Evolutionary conservation across 2,888 invertebrate genomes (phyloP).

Genomic region (Cephalotes varians): DNA sequence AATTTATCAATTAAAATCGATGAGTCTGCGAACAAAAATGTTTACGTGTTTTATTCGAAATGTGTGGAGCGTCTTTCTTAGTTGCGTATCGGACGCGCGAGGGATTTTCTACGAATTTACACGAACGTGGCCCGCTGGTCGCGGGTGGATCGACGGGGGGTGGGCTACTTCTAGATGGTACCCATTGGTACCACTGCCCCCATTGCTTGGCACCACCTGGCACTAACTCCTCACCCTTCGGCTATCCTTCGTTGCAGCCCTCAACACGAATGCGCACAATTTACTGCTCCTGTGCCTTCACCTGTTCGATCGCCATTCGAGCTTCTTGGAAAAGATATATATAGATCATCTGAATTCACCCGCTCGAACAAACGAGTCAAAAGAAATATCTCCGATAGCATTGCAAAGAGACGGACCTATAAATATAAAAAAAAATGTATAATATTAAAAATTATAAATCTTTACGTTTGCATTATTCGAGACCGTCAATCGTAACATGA

Average conservation of each 20-base stretch:
- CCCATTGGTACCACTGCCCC: conserved; percentile 81
- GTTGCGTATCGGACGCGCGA: conserved; percentile 21
- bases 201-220: conserved; percentile 67
- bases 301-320: conserved; percentile 70
- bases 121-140: conserved; percentile 12
- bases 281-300: conserved; percentile 68
- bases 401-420: background rate
- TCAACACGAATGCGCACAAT: conserved; percentile 69
- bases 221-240: conserved; percentile 51
- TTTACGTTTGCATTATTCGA: background rate
- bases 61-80: background rate
- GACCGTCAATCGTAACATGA: background rate
- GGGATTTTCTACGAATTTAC: conserved; percentile 43
- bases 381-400: conserved; percentile 2
- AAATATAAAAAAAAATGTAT: conserved; percentile 2
- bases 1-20: background rate
- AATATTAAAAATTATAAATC: background rate
- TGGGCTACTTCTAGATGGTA: conserved; percentile 80
- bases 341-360: conserved; percentile 47
- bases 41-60: background rate
- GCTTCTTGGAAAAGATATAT: conserved; percentile 55
- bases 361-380: conserved; percentile 22
- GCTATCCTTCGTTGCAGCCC: conserved; percentile 61
- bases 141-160: conserved; percentile 35
- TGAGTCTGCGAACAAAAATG: background rate